Base-by-base conservation (phyloP, 2,113 vertebrate genomes). In the Actenoides hombroni region DNA sequence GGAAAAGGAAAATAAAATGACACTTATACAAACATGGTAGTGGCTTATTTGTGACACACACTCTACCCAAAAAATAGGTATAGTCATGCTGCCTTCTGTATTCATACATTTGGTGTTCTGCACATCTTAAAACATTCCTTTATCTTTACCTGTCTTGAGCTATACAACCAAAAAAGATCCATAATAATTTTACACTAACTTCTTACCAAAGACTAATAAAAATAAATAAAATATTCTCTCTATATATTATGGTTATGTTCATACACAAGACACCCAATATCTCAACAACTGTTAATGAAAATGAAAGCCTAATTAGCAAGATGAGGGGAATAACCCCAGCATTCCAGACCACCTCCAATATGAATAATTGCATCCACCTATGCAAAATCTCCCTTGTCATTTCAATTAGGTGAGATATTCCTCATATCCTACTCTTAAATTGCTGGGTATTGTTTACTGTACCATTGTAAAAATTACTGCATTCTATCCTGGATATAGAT, bases 271-370 rank as follows among this genome's bases (percentile, higher is more conserved):
- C 69, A 92, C 69, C 11, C 79, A 94, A 4, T 94, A 86, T 75
- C 92, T 94, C 88, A 83, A 65, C 89, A 94, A 89, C 81, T 71
- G 73, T 67, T 97, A 96, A 95, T 96, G 94, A 96, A 97, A 95
- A 74, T 91, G 88, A 94, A 97, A 95, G 86, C 70, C 91, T 97
- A 95, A 98, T 97, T 97, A 97, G 88, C 78, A 97, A 97, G 81
- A 97, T 93, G 92, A 85, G 92, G 75, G 80, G 77, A 97, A 89
- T 86, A 97, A 96, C 68, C 68, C 86, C 75, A 95, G 92, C 40
- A 0, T 96, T 78, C 87, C 97, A 92, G 94, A 91, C 57, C 56
- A 90, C 60, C 88, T 95, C 93, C 96, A 97, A 79, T 73, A 90
- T 82, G 91, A 94, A 92, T 97, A 97, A 97, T 92, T 96, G 84